Evolutionary conservation across 2,113 vertebrate species (phyloP).

Genomic region (Dromaius novaehollandiae): DNA sequence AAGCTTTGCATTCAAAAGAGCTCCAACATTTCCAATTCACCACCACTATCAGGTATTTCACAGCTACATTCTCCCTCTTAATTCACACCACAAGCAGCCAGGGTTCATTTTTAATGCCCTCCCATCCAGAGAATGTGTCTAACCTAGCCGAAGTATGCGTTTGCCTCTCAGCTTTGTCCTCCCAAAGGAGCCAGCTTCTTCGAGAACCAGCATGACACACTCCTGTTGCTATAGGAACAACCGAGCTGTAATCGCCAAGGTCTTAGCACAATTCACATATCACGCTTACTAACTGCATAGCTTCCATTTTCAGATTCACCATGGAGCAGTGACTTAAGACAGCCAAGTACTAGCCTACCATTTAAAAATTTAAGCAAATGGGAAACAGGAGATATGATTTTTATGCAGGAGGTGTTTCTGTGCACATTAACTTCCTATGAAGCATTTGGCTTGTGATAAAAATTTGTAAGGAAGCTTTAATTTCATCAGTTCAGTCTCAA

Average conservation of each 20-base stretch:
- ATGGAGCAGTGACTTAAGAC: neutral
- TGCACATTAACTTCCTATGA: neutral
- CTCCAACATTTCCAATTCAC: neutral
- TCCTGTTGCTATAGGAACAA: constrained; percentile 75
- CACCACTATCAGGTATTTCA: too few relatives aligned
- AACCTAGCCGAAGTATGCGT: neutral
- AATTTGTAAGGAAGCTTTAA: neutral
- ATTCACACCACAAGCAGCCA: neutral
- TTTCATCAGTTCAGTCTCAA: neutral
- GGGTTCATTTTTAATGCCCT: neutral
- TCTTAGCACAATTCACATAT: constrained; percentile 20
- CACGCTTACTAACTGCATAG: neutral
- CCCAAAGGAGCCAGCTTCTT: constrained; percentile 32
- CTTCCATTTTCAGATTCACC: neutral
- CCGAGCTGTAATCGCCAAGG: constrained; percentile 39
- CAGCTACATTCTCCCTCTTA: accelerated
- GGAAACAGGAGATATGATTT: neutral
- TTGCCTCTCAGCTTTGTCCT: neutral
- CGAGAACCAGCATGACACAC: constrained; percentile 16
- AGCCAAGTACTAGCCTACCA: neutral
- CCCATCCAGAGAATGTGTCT: neutral
- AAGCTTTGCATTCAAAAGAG: neutral
- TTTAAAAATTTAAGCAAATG: neutral
- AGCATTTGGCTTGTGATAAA: neutral
- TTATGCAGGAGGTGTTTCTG: neutral